These are phyloP conservation scores for Pyralis farinalis DNA, from an alignment of 2,888 invertebrate genomes.

Conservation along the genomic window DNA sequence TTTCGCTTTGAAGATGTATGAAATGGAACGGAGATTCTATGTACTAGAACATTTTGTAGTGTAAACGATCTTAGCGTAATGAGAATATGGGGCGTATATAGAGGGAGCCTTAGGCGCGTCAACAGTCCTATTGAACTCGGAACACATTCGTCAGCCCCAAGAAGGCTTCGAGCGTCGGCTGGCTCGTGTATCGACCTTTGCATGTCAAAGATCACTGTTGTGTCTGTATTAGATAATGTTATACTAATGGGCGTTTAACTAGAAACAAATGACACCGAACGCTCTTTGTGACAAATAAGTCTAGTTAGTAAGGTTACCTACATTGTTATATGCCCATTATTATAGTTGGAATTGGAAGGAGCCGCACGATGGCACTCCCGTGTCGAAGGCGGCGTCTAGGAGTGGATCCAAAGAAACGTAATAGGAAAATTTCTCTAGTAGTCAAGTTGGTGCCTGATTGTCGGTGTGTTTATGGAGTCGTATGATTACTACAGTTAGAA, in stretches of 20 bases:
- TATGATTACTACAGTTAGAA: constrained; percentile 45
- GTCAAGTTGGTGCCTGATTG: constrained; percentile 77
- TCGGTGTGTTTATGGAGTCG: constrained; percentile 43
- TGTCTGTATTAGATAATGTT: constrained; percentile 24
- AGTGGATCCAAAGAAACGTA: constrained; percentile 50
- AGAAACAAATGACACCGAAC: no score
- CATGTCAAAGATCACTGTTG: constrained; percentile 11
- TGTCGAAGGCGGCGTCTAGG: constrained; percentile 21
- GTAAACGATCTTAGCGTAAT: constrained; percentile 38
- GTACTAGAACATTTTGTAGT: constrained; percentile 45
- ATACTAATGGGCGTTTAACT: constrained; percentile 23
- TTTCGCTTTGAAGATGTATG: constrained; percentile 32
- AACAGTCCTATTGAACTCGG: neutral
- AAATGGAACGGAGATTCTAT: constrained; percentile 40
- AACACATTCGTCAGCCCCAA: neutral
- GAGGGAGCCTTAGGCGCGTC: constrained; percentile 37
- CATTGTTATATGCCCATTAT: no score
- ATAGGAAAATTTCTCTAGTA: constrained; percentile 66
- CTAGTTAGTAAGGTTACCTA: no score
- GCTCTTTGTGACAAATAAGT: no score
- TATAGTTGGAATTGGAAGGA: neutral
- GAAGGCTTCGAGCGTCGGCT: neutral
- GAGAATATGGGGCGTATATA: constrained; percentile 30
- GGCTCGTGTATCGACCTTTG: neutral
- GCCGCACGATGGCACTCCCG: constrained; percentile 10